phyloP scores from a whole-genome alignment of 2,888 invertebrate species.

The Drosophila imparisetae region DNA sequence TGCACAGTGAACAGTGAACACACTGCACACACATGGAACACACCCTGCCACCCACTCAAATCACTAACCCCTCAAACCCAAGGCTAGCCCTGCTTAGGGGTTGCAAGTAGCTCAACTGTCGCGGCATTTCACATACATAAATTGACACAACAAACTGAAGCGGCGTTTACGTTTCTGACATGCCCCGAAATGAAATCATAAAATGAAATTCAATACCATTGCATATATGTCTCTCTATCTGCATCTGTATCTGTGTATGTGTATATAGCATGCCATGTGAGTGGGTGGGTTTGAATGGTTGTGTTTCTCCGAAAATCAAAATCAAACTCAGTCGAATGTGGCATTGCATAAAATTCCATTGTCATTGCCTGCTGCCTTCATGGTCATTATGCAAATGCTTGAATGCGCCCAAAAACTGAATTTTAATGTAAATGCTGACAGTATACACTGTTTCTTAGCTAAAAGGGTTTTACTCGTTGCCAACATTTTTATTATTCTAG shows the following conservation, averaged over 20 bases:
- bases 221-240: constrained; percentile 1
- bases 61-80: background rate
- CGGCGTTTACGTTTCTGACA: constrained; percentile 57
- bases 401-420: constrained; percentile 3
- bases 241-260: background rate
- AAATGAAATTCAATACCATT: constrained; percentile 69
- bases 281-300: background rate
- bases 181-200: constrained; percentile 56
- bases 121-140: constrained; percentile 59
- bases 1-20: constrained; percentile 31
- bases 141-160: constrained; percentile 69
- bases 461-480: background rate
- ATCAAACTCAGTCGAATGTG: constrained; percentile 35
- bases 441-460: constrained; percentile 4
- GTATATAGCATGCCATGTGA: background rate
- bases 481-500: background rate
- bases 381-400: constrained; percentile 55
- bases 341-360: constrained; percentile 55
- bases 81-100: constrained; percentile 37
- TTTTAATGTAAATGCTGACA: constrained; percentile 17
- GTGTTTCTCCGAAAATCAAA: constrained; percentile 17
- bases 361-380: constrained; percentile 30
- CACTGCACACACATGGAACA: constrained; percentile 31
- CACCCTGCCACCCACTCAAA: background rate
- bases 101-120: constrained; percentile 52